Base-by-base conservation (phyloP, 1,140 invertebrate species). In the Dolichoris vasculosae region DNA sequence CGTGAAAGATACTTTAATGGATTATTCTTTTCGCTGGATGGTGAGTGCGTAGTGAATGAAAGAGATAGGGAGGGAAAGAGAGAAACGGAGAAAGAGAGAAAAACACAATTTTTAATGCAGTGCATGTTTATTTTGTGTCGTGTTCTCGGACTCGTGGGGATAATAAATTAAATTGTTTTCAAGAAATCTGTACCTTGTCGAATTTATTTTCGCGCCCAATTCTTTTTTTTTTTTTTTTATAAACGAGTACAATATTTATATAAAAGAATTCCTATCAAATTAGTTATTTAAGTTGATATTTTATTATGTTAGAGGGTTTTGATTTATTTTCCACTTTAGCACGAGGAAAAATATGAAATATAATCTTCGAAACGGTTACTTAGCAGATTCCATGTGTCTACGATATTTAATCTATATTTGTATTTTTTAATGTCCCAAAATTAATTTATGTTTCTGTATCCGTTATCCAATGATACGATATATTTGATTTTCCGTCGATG, bases 1-100 rank as follows among this genome's bases (percentile, higher is more conserved):
- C 80, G 73, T 76, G 81, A 30, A 83, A 82, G 85, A 83, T 82
- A 69, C 80, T 82, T 78, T 86, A 82, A 86, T 86, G 85, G 85
- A 86, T 82, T 85, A 77, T 85, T 77, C 71, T 73, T 76, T 81
- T 75, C 30, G 76, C 63, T 75, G 43, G 71, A 75, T 20, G n/a
- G 23, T 67, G 78, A 67, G 59, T 80, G 26, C 78, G 35, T 78
- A 59, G 48, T 26, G 35, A 38, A 38, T 40, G 71, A 46, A 75
- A 3, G 40, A 20, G 46, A 20, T 13, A 77, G n/a, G 51, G 75
- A 77, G 40, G 46, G 20, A 20, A 15, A 69, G 79, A 55, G 46
- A 67, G 20, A 20, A 15, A 69, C 64, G 40, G 46, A 7, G 63
- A 15, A 30, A 15, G 30, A 59, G 48, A 77, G 75, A 77, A 9